Conservation (phyloP, 1,140 invertebrate species). For the Homalodisca vitripennis region DNA sequence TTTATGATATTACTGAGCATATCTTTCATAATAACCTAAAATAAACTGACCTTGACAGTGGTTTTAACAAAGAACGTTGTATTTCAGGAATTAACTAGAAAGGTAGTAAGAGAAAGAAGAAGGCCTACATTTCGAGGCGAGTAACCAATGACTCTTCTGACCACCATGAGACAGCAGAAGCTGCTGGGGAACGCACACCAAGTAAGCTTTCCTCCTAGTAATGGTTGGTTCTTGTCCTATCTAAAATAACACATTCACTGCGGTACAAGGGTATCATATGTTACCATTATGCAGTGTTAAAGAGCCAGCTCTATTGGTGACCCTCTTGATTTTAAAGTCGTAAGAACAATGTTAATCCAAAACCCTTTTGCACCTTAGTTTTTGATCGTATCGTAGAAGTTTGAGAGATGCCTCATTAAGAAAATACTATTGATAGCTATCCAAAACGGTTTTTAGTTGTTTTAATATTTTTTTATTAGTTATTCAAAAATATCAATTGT, state of each 20-base stretch:
- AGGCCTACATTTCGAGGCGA: conserved; percentile 42
- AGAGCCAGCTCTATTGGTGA: not conserved
- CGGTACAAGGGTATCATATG: not conserved
- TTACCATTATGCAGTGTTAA: not conserved
- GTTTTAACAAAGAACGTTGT: not conserved
- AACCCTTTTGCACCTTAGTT: too few species aligned
- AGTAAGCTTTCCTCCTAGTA: conserved; percentile 2
- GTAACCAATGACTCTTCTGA: conserved; percentile 43
- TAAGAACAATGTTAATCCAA: too few species aligned
- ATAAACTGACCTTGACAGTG: too few species aligned
- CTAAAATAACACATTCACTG: not conserved
- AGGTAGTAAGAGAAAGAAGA: conserved; percentile 63
- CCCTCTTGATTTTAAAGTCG: too few species aligned
- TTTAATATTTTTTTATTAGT: too few species aligned
- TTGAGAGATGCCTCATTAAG: too few species aligned
- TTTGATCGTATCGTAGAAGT: too few species aligned
- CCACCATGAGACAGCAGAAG: conserved; percentile 52
- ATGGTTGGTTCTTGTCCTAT: not conserved
- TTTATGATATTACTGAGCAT: too few species aligned
- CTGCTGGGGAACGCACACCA: conserved; percentile 48
- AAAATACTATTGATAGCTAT: too few species aligned
- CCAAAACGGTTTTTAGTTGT: too few species aligned
- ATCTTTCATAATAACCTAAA: too few species aligned
- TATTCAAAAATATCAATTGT: too few species aligned
- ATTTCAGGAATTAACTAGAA: conserved; percentile 61